Evolutionary conservation across 1,140 invertebrate genomes (phyloP).

Genomic region (Drosophila navojoa): DNA sequence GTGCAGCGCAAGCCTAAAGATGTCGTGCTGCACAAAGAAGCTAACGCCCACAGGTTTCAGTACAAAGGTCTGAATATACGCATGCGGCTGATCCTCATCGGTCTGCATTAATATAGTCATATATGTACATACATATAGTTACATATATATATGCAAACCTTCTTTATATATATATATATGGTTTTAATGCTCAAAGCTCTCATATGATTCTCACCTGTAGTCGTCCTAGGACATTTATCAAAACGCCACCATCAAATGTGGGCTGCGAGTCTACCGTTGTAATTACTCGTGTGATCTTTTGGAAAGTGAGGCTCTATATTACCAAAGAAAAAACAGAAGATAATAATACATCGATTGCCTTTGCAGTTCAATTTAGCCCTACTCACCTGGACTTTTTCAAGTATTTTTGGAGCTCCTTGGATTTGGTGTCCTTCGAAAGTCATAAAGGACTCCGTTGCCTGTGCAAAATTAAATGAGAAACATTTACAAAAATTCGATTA

Average conservation of each 20-base stretch:
- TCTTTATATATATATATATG: slow-evolving; percentile 3
- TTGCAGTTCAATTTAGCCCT: too few species aligned
- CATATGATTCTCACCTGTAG: slow-evolving; percentile 90
- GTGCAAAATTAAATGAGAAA: slow-evolving; percentile 73
- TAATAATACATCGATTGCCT: too few species aligned
- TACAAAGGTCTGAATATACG: slow-evolving; percentile 96
- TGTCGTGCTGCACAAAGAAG: slow-evolving; percentile 96
- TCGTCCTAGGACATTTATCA: slow-evolving; percentile 96
- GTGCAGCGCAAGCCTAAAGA: slow-evolving; percentile 94
- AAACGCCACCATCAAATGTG: slow-evolving; percentile 96
- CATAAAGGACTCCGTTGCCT: slow-evolving; percentile 96
- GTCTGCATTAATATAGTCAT: slow-evolving; percentile 85
- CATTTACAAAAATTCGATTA: slow-evolving; percentile 25
- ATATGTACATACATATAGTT: slow-evolving; percentile 24
- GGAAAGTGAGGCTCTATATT: slow-evolving; percentile 91
- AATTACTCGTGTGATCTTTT: slow-evolving; percentile 95
- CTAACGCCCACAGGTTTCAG: slow-evolving; percentile 93
- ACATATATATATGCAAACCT: slow-evolving; percentile 3
- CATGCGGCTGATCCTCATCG: slow-evolving; percentile 95
- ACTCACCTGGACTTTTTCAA: slow-evolving; percentile 96
- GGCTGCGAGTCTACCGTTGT: slow-evolving; percentile 97
- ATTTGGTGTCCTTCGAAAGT: slow-evolving; percentile 97
- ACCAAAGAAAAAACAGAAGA: too few species aligned
- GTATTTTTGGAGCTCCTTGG: slow-evolving; percentile 95
- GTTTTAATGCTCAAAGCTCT: background rate